Evolutionary conservation across 2,888 invertebrate genomes (phyloP).

Genomic region (Idaea biselata): DNA sequence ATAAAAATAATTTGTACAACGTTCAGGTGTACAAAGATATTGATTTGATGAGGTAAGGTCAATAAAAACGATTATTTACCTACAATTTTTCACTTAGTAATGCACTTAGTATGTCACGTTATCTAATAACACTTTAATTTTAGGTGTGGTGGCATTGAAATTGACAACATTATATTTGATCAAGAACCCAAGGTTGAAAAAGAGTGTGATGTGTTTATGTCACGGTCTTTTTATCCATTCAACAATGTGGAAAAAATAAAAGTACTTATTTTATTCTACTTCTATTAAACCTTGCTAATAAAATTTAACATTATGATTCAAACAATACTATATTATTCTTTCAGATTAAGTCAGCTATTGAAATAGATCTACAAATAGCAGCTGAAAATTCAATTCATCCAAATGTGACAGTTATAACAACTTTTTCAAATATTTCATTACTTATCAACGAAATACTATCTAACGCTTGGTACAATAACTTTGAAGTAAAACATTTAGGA

Average conservation of each 20-base stretch:
- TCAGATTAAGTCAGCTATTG: constrained; percentile 39
- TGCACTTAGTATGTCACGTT: neutral
- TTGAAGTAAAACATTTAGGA: neutral
- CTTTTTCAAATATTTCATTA: neutral
- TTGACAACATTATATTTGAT: constrained; percentile 34
- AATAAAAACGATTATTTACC: neutral
- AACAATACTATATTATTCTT: constrained; percentile 17
- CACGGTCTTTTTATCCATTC: constrained; percentile 36
- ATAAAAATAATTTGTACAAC: constrained; percentile 11
- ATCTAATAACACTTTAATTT: constrained; percentile 7
- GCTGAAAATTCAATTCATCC: constrained; percentile 32
- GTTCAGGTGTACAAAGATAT: constrained; percentile 14
- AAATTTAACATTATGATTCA: neutral
- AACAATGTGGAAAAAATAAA: constrained; percentile 32
- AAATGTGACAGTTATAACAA: neutral
- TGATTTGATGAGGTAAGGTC: constrained; percentile 20
- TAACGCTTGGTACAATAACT: neutral
- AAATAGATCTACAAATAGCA: constrained; percentile 45
- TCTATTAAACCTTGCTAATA: neutral
- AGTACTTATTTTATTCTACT: constrained; percentile 18
- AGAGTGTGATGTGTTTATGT: constrained; percentile 29
- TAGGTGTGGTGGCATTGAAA: constrained; percentile 44
- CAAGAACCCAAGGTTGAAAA: constrained; percentile 29
- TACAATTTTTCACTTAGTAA: neutral
- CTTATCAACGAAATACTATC: constrained; percentile 16